phyloP scores from a whole-genome alignment of 2,888 invertebrate genomes.

The Lithophane ornitopus region DNA sequence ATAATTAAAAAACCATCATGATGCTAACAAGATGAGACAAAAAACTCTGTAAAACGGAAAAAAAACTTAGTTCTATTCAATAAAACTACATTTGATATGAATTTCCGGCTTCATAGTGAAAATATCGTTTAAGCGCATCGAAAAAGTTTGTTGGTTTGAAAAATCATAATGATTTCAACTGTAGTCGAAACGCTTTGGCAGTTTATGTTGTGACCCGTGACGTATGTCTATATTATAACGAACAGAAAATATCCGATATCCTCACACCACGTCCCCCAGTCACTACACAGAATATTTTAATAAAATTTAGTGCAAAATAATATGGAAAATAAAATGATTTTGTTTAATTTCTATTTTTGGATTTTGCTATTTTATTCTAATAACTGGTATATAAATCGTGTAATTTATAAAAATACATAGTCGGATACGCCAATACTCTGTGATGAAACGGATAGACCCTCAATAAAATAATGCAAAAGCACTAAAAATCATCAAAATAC shows the following conservation, averaged over 20 bases:
- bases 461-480: constrained; percentile 56
- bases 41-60: constrained; percentile 71
- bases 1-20: constrained; percentile 80
- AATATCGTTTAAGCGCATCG: constrained; percentile 50
- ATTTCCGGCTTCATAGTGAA: constrained; percentile 54
- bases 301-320: constrained; percentile 70
- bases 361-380: not conserved
- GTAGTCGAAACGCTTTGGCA: constrained; percentile 64
- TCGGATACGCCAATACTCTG: not conserved
- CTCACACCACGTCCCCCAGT: constrained; percentile 88
- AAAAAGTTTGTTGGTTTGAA: constrained; percentile 34
- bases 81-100: constrained; percentile 59
- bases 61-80: constrained; percentile 68
- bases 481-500: constrained; percentile 78
- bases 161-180: constrained; percentile 38
- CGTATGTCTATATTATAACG: constrained; percentile 36
- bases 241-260: constrained; percentile 63
- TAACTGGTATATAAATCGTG: constrained; percentile 5
- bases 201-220: constrained; percentile 66
- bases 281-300: constrained; percentile 78
- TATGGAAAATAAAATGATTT: not conserved
- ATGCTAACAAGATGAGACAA: constrained; percentile 78
- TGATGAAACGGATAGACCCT: not conserved
- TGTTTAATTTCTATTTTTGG: not conserved
- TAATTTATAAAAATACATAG: not conserved